phyloP scores from a whole-genome alignment of 1,140 invertebrate species.

The Anoplolepis gracilipes region DNA sequence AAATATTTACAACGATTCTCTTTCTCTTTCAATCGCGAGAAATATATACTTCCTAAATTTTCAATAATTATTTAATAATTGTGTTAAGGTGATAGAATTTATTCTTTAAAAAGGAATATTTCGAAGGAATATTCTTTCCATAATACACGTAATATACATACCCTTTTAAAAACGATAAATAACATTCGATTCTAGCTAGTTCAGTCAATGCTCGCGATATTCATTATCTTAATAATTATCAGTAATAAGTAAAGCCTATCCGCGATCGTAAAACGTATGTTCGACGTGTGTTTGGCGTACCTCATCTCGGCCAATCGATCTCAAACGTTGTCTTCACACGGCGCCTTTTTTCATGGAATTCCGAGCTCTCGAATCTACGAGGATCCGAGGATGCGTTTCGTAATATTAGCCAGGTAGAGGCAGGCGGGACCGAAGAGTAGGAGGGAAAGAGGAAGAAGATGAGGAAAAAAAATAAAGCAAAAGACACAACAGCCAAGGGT shows the following conservation, averaged over 20 bases:
- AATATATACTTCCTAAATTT: neutral
- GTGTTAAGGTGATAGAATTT: neutral
- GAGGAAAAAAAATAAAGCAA: slow-evolving; percentile 59
- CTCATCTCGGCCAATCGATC: slow-evolving; percentile 46
- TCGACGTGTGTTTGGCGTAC: neutral
- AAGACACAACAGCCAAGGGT: neutral
- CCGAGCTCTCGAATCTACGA: slow-evolving; percentile 62
- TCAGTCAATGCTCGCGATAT: neutral
- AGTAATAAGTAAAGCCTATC: slow-evolving; percentile 26
- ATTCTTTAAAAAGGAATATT: neutral
- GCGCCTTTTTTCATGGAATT: slow-evolving; percentile 61
- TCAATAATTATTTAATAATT: neutral
- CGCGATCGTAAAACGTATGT: neutral
- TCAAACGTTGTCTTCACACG: slow-evolving; percentile 7
- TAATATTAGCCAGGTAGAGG: slow-evolving; percentile 66
- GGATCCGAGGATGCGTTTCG: slow-evolving; percentile 65
- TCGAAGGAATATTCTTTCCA: neutral
- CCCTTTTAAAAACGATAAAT: neutral
- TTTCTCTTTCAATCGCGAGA: neutral
- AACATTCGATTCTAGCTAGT: slow-evolving; percentile 23
- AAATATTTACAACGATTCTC: neutral
- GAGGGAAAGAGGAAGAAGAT: slow-evolving; percentile 63
- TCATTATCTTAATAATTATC: slow-evolving; percentile 53
- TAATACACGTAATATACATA: neutral
- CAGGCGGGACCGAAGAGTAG: neutral